Conservation (phyloP, 1,140 invertebrate species). For the Microplitis mediator region DNA sequence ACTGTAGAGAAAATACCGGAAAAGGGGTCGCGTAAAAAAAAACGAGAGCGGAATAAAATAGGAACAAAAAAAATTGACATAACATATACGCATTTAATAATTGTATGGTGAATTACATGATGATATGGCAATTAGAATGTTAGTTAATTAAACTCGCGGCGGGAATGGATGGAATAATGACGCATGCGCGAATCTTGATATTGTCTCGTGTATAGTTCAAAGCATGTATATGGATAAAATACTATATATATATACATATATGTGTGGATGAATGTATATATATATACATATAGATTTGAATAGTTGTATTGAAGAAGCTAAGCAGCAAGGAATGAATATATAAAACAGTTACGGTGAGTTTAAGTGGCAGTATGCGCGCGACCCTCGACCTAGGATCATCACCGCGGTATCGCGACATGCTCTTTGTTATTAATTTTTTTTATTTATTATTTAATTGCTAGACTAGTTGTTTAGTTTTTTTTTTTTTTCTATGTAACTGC, state of each 20-base stretch:
- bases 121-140: background rate
- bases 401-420: background rate
- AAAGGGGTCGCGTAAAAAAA: background rate
- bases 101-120: background rate
- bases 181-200: conserved; percentile 25
- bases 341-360: conserved; percentile 8
- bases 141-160: background rate
- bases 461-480: background rate
- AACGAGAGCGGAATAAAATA: background rate
- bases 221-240: no score
- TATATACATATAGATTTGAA: no score
- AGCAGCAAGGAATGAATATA: background rate
- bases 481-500: background rate
- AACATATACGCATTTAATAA: background rate
- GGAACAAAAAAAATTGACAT: background rate
- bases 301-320: no score
- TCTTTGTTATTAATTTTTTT: background rate
- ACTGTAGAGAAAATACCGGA: background rate
- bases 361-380: conserved; percentile 40
- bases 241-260: no score
- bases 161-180: background rate
- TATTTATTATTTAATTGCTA: background rate
- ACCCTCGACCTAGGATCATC: conserved; percentile 31
- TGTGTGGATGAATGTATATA: no score
- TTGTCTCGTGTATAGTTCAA: background rate